Percentiles rank a stretch among this genome's conserved stretches.
Conservation (phyloP, 2,797 vertebrate species). For the Ctenochaetus hawaiiensis region DNA sequence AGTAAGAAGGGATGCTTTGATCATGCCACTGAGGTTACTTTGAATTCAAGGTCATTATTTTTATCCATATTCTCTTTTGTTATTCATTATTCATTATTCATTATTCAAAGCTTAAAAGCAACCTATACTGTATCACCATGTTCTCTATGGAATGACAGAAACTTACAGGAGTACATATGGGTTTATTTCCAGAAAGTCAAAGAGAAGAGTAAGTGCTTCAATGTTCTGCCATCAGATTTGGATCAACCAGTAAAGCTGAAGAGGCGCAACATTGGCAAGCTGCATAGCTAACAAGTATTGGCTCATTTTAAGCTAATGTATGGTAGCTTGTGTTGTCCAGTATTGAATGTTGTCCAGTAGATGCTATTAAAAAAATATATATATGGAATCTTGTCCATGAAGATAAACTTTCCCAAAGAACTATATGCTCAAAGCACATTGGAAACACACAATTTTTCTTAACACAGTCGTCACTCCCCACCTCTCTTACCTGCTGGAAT, state of each 20-base stretch:
- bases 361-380: too few relatives aligned
- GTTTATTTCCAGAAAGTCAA: slow-evolving; percentile 11
- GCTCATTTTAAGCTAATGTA: background rate
- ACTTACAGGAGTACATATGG: slow-evolving; percentile 17
- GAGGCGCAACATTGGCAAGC: background rate
- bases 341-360: too few relatives aligned
- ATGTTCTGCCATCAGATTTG: background rate
- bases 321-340: background rate
- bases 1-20: slow-evolving; percentile 59
- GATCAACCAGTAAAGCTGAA: background rate
- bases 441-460: too few relatives aligned
- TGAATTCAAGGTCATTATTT: slow-evolving; percentile 61
- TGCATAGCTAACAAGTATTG: too few relatives aligned
- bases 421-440: too few relatives aligned
- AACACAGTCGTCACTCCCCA: too few relatives aligned
- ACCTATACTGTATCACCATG: slow-evolving; percentile 17
- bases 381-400: too few relatives aligned
- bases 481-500: too few relatives aligned
- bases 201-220: background rate
- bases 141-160: slow-evolving; percentile 3
- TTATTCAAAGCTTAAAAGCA: slow-evolving; percentile 36
- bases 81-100: slow-evolving; percentile 13
- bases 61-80: slow-evolving; percentile 19
- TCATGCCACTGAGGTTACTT: slow-evolving; percentile 53
- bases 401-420: too few relatives aligned